Base-by-base conservation (phyloP, 2,797 vertebrate genomes). In the Petrocephalus schoutedeni region DNA sequence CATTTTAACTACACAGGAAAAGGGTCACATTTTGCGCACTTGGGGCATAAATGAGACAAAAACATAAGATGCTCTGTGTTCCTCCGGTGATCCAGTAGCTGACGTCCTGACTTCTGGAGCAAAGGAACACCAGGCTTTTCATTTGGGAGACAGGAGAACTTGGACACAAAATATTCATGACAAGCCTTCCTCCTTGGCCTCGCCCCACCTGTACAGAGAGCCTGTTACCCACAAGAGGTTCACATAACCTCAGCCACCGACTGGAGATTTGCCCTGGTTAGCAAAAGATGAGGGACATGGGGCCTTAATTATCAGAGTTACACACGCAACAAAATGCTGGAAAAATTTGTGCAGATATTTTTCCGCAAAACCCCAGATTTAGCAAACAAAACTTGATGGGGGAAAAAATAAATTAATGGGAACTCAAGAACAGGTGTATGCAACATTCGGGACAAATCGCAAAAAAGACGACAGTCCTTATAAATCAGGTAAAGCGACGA, bases 231-330 rank as follows among this genome's bases (percentile, higher is more conserved):
- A 41, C 36, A 77, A 92, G 94, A 93, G 93, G 89, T 93, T 90
- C 57, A 45, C 54, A 6, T 94, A 95, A 94, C 93, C 95, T 94
- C 94, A 93, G 91, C 93, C 94, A 93, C 92, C 93, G 91, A 94
- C 91, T 91, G 89, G 74, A 92, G 91, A 10, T 51, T 85, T 21
- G 67, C 36, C 56, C 57, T 59, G n/a, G 28, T 61, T 53, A 36
- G 77, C 28, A 41, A 74, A 28, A 28, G 28, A 41, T 74, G 36
- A 16, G 6, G 16, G 67, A 1, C 61, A 21, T 4, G 61, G 12
- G 64, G 64, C 32, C 64, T 71, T 10, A 71, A 32, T 67, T 67
- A 32, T 67, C 64, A 67, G 32, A 71, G 64, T 71, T 71, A 28
- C 12, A 71, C 67, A 2, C 41, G 4, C 41, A 45, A 45, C 1